These are phyloP conservation scores for Aelia acuminata DNA, from an alignment of 2,888 invertebrate genomes.

Conservation along the genomic window DNA sequence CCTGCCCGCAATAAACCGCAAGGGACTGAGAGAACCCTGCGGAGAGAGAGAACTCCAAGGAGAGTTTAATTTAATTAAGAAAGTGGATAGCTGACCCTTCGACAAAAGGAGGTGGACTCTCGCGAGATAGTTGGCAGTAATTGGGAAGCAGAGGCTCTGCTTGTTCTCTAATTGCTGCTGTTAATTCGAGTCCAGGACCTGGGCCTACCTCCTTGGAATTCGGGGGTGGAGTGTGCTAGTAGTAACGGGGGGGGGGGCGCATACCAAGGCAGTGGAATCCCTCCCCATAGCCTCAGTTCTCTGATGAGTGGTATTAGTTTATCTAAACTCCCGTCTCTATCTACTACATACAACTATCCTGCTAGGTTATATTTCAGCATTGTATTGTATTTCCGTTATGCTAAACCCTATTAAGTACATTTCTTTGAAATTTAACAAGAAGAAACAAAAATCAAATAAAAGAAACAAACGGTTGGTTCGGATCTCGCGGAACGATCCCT, in stretches of 20 bases:
- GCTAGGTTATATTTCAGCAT: background rate
- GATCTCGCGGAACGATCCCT: too few species aligned
- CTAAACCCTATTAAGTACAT: too few species aligned
- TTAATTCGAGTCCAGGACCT: slow-evolving; percentile 43
- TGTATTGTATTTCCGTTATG: too few species aligned
- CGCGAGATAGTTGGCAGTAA: slow-evolving; percentile 31
- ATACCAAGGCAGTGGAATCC: background rate
- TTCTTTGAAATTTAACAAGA: too few species aligned
- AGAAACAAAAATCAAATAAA: too few species aligned
- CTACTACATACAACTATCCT: background rate
- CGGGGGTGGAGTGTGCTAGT: background rate
- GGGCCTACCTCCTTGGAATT: background rate
- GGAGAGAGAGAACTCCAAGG: background rate
- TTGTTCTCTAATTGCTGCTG: background rate
- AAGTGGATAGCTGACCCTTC: slow-evolving; percentile 18
- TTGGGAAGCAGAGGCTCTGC: background rate
- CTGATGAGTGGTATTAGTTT: slow-evolving; percentile 17
- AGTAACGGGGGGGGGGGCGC: background rate
- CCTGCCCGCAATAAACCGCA: slow-evolving; percentile 9
- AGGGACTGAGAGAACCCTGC: background rate
- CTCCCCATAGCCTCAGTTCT: background rate
- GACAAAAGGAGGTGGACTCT: slow-evolving; percentile 18
- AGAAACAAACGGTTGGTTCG: too few species aligned
- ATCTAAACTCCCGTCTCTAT: background rate
- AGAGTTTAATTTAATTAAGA: slow-evolving; percentile 29